Evolutionary conservation across 2,797 vertebrate species (phyloP), one percentile per base, ranked within the genome.

Genomic region (Lagodon rhomboides): DNA sequence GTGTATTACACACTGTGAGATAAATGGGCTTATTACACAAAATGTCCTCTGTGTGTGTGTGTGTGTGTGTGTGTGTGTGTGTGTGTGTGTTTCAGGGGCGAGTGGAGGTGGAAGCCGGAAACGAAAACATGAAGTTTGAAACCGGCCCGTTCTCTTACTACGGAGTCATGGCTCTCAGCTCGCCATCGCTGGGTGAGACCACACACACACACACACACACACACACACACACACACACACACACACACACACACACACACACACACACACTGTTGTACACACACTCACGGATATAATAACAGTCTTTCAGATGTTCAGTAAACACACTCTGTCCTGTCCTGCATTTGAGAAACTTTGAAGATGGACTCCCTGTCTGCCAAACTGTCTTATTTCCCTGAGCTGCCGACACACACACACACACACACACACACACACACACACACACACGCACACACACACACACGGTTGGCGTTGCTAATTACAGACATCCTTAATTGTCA

Each of bases 41-140:
- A 63, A 25, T 62, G 22, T 68, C 11, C 1, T 49, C 3, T 55
- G 16, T 38, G 44, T 71, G 27, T 77, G 11, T 68, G n/a, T 72
- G 34, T 70, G 17, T 38, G 34, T 76, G 38, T 79, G 12, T 71
- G 23, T 74, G 41, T 72, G 17, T 75, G 15, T 82, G 27, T 72
- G 34, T 77, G 15, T 83, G 30, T 85, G 38, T 85, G 34, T 83
- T 76, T 69, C 87, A 99, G 98, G 98, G 98, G 0, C 97, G 98
- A 77, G 98, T 99, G 78, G 98, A 99, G 89, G 98, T 99, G 67
- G 98, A 99, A 85, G 97, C 98, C 0, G 97, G 98, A 55, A 98
- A 96, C 23, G 98, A 99, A 79, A 98, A 97, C 87, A 99, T 99
- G 98, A 99, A 97, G 93, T 99, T 99, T 89, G 98, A 99, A 92